These are phyloP conservation scores for Erebia aethiops DNA, from an alignment of 2,888 invertebrate species.

Conservation along the genomic window DNA sequence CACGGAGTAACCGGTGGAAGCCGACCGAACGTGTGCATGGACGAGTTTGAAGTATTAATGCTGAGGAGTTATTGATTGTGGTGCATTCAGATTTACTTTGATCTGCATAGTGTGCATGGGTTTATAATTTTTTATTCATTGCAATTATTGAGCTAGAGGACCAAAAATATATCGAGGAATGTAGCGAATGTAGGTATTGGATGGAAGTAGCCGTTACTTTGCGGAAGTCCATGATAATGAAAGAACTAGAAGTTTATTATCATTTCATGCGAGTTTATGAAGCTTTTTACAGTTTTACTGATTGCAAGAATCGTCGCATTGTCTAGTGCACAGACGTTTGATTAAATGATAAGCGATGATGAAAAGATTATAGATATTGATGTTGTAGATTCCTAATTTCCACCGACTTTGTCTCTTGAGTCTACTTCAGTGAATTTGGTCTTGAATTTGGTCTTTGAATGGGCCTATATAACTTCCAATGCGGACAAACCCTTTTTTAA, in stretches of 20 bases:
- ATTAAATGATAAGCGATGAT: not conserved
- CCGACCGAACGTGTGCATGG: conserved; percentile 35
- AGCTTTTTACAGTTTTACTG: not conserved
- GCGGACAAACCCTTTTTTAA: no score
- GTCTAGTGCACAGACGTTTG: not conserved
- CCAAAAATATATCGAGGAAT: not conserved
- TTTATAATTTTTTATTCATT: not conserved
- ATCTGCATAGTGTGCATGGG: not conserved
- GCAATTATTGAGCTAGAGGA: not conserved
- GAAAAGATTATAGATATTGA: not conserved
- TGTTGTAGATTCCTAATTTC: not conserved
- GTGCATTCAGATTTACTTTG: conserved; percentile 24
- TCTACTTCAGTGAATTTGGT: no score
- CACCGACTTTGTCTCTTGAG: not conserved
- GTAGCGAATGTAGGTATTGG: not conserved
- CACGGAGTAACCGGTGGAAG: conserved; percentile 17
- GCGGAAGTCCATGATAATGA: no score
- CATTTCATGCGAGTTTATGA: not conserved
- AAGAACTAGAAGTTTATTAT: no score
- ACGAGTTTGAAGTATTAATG: conserved; percentile 32
- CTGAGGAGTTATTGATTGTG: conserved; percentile 29
- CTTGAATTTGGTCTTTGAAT: no score
- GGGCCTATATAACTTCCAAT: no score
- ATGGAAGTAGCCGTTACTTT: no score
- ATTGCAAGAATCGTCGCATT: no score